A percentile compares a stretch with the other conserved stretches of the same genome.
phyloP scores from a whole-genome alignment of 37 sponge, comb jelly and placozoan genomes.

The Tethya wilhelma region DNA sequence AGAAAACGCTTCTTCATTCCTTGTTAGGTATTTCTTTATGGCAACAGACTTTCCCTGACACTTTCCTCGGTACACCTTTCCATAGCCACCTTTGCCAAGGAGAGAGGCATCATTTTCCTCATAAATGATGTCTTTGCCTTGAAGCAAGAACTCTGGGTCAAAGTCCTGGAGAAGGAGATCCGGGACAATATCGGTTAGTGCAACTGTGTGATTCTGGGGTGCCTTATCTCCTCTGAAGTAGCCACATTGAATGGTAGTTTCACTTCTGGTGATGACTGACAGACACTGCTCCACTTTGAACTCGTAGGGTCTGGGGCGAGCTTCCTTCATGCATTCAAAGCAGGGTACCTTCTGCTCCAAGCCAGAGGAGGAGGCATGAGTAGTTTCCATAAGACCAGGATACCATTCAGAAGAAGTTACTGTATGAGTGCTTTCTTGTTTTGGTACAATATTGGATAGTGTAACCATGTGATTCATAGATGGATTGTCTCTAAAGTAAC shows the following conservation, averaged over 20 bases:
- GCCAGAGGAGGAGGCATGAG: conserved; percentile 1
- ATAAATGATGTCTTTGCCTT: conserved; percentile 57
- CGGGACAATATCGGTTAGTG: conserved; percentile 77
- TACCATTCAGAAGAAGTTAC: too few relatives aligned
- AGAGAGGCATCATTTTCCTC: conserved; percentile 54
- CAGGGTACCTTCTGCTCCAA: conserved; percentile 71
- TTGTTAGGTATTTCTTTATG: conserved; percentile 68
- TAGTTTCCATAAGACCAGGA: conserved; percentile 57
- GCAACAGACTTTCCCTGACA: conserved; percentile 73
- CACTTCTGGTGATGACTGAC: conserved; percentile 22
- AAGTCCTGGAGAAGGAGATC: conserved; percentile 87
- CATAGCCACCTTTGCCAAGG: conserved; percentile 87
- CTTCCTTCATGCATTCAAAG: conserved; percentile 59
- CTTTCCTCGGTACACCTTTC: conserved; percentile 80
- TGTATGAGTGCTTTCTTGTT: too few relatives aligned
- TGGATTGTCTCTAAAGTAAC: conserved; percentile 10
- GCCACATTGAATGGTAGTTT: conserved; percentile 50
- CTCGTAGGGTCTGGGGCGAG: conserved; percentile 32
- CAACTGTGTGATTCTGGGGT: conserved; percentile 53
- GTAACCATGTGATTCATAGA: conserved; percentile 53
- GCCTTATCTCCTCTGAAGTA: conserved; percentile 18
- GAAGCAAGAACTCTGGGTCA: conserved; percentile 64
- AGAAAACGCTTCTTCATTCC: conserved; percentile 54
- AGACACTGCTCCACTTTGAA: conserved; percentile 51
- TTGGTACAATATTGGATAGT: conserved; percentile 80